phyloP scores from a whole-genome alignment of 2,888 invertebrate species.

The Erebia ligea region DNA sequence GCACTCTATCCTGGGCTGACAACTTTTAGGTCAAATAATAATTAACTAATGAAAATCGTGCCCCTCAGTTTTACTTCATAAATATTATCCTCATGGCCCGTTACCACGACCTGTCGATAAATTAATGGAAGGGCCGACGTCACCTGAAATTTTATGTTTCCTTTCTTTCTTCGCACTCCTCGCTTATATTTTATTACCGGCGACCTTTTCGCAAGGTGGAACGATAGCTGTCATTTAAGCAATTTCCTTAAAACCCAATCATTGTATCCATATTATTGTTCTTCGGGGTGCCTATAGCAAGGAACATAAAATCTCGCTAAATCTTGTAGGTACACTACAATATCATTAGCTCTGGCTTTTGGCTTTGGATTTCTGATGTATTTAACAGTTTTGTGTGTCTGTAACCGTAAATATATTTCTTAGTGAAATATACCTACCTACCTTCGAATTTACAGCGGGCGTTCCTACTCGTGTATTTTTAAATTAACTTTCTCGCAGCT shows the following conservation, averaged over 20 bases:
- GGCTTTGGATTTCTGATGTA: slow-evolving; percentile 9
- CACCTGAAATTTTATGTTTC: slow-evolving; percentile 79
- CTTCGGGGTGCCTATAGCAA: slow-evolving; percentile 6
- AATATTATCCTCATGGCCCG: slow-evolving; percentile 80
- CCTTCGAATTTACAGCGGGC: not conserved
- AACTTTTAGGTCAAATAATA: slow-evolving; percentile 50
- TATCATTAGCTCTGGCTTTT: slow-evolving; percentile 15
- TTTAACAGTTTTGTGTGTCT: slow-evolving; percentile 14
- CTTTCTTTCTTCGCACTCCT: slow-evolving; percentile 62
- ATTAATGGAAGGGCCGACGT: slow-evolving; percentile 79
- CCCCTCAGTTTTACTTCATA: slow-evolving; percentile 71
- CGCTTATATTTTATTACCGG: slow-evolving; percentile 64
- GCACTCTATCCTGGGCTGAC: slow-evolving; percentile 18
- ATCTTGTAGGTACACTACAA: slow-evolving; percentile 13
- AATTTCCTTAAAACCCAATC: slow-evolving; percentile 36
- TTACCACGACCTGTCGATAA: slow-evolving; percentile 81
- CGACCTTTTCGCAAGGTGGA: slow-evolving; percentile 45
- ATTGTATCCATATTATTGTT: slow-evolving; percentile 20
- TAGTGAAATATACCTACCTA: slow-evolving; percentile 11
- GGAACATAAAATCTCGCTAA: slow-evolving; percentile 23
- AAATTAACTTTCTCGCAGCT: not conserved
- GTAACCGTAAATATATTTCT: slow-evolving; percentile 17
- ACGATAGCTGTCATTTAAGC: slow-evolving; percentile 39
- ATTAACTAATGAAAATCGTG: slow-evolving; percentile 79
- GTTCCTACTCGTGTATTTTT: not conserved